Evolutionary conservation across 1,140 invertebrate species (phyloP).

Genomic region (Drosophila varians): DNA sequence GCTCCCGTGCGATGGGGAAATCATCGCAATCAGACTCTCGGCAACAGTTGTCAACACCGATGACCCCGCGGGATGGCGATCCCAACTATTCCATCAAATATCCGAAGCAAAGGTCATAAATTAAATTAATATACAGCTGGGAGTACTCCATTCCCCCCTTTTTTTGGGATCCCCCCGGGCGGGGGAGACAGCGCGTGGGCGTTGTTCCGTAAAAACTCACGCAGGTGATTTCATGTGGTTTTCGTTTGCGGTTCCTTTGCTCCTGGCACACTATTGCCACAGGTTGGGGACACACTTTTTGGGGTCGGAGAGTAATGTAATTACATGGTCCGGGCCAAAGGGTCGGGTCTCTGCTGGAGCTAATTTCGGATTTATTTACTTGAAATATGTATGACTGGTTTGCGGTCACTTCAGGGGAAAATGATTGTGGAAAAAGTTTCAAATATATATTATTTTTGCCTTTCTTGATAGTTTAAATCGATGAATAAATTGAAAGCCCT

Average conservation of each 20-base stretch:
- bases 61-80: constrained; percentile 1
- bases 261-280: background rate
- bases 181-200: constrained; percentile 5
- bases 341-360: constrained; percentile 7
- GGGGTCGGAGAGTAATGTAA: constrained; percentile 29
- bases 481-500: background rate
- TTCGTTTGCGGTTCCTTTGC: constrained; percentile 20
- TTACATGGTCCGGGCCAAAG: constrained; percentile 18
- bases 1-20: too few relatives aligned
- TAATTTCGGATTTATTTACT: constrained; percentile 42
- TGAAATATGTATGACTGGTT: constrained; percentile 25
- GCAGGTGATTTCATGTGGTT: constrained; percentile 57
- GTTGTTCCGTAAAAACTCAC: constrained; percentile 34
- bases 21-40: background rate
- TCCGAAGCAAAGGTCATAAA: constrained; percentile 43
- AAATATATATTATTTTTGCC: too few relatives aligned
- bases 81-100: constrained; percentile 60
- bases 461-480: too few relatives aligned
- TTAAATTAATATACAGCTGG: constrained; percentile 25
- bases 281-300: constrained; percentile 12
- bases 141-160: background rate
- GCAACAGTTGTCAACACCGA: constrained; percentile 54
- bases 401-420: too few relatives aligned
- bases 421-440: too few relatives aligned
- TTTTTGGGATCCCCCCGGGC: background rate